A percentile compares a stretch with the other conserved stretches of the same genome.
phyloP scores from a whole-genome alignment of 2,888 invertebrate genomes.

The Cephus sareptanus region DNA sequence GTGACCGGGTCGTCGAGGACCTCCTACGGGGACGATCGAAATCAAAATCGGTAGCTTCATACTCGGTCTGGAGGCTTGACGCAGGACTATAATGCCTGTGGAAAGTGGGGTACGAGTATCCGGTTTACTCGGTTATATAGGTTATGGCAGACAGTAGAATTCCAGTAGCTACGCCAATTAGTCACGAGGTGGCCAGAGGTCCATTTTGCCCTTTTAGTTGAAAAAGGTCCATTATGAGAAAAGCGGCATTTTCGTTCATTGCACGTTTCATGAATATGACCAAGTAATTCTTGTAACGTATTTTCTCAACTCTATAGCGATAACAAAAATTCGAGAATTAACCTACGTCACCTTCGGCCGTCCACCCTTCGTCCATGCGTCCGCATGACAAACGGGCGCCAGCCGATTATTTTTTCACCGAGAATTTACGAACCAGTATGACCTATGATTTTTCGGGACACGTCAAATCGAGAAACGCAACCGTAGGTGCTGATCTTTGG shows the following conservation, averaged over 20 bases:
- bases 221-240: not conserved
- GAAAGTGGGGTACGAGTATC: slow-evolving; percentile 29
- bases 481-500: too few species aligned
- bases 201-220: not conserved
- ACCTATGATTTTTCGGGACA: too few species aligned
- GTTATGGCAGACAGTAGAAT: slow-evolving; percentile 26
- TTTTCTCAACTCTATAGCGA: too few species aligned
- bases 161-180: slow-evolving; percentile 54
- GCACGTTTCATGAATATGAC: not conserved
- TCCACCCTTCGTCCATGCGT: too few species aligned
- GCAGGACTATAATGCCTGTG: slow-evolving; percentile 3
- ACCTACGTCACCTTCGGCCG: too few species aligned
- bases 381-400: too few species aligned
- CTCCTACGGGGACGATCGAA: slow-evolving; percentile 16
- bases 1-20: not conserved
- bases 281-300: too few species aligned
- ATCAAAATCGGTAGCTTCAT: slow-evolving; percentile 33
- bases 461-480: too few species aligned
- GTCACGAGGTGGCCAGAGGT: slow-evolving; percentile 39
- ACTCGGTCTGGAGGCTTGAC: not conserved
- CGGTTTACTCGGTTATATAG: slow-evolving; percentile 55
- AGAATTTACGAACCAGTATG: too few species aligned
- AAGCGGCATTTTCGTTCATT: not conserved
- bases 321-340: too few species aligned
- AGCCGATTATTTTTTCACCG: too few species aligned